A percentile compares a stretch with the other conserved stretches of the same genome.
Evolutionary conservation across 2,113 vertebrate genomes (phyloP).

Genomic region (Gavialis gangeticus): DNA sequence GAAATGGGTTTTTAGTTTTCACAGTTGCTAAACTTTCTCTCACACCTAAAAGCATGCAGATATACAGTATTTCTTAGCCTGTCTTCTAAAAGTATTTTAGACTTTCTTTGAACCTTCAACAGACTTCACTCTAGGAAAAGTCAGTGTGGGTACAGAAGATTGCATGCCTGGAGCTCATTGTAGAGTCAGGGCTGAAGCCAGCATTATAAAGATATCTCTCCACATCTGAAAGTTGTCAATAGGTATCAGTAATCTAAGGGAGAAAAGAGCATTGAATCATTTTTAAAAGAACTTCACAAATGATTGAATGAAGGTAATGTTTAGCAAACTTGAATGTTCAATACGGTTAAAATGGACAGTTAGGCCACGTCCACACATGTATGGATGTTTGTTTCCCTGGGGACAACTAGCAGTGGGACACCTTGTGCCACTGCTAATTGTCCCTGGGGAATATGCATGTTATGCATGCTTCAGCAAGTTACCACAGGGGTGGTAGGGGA

Average conservation of each 20-base stretch:
- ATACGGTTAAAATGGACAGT: not conserved
- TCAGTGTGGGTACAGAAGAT: rapidly evolving
- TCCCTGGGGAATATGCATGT: too few relatives aligned
- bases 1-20: not conserved
- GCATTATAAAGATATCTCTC: rapidly evolving
- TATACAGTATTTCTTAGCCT: rapidly evolving
- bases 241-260: not conserved
- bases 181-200: not conserved
- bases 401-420: too few relatives aligned
- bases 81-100: not conserved
- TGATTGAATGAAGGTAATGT: not conserved
- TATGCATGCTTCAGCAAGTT: too few relatives aligned
- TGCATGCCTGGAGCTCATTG: not conserved
- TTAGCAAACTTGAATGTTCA: rapidly evolving
- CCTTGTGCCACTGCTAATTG: too few relatives aligned
- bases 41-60: not conserved
- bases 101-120: rapidly evolving
- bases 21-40: rapidly evolving
- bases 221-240: not conserved
- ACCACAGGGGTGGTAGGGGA: too few relatives aligned
- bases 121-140: not conserved
- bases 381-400: too few relatives aligned
- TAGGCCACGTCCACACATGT: too few relatives aligned
- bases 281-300: not conserved
- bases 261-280: not conserved